phyloP scores from a whole-genome alignment of 2,113 vertebrate genomes.

The Oplegnathus fasciatus region DNA sequence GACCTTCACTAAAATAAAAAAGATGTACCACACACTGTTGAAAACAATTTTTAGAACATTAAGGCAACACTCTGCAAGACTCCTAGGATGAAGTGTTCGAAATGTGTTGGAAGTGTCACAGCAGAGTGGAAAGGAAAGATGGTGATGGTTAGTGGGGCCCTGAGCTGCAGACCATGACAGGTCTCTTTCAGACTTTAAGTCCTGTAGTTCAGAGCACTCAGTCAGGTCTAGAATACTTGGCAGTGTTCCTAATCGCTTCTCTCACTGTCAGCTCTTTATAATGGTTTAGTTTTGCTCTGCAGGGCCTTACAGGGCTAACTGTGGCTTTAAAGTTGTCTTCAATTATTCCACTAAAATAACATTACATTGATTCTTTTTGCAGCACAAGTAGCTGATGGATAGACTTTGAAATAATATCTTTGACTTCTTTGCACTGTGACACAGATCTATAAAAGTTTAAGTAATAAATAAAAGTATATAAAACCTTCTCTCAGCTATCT shows the following conservation, averaged over 20 bases:
- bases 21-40: background rate
- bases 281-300: background rate
- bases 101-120: background rate
- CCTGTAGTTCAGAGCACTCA: background rate
- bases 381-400: background rate
- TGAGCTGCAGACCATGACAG: conserved; percentile 24
- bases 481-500: background rate
- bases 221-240: background rate
- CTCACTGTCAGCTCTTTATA: background rate
- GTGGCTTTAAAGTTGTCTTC: background rate
- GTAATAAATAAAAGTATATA: background rate
- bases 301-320: background rate
- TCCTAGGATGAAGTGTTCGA: background rate
- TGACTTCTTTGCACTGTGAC: background rate
- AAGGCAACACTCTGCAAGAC: background rate
- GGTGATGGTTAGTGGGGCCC: background rate
- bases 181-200: conserved; percentile 4
- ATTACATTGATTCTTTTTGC: background rate
- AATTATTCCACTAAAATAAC: background rate
- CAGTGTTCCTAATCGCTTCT: background rate
- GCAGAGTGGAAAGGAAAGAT: background rate
- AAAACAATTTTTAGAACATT: background rate
- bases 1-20: too few relatives aligned
- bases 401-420: background rate
- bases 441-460: background rate